Evolutionary conservation across 2,888 invertebrate species (phyloP).

Genomic region (Anoplius nigerrimus): DNA sequence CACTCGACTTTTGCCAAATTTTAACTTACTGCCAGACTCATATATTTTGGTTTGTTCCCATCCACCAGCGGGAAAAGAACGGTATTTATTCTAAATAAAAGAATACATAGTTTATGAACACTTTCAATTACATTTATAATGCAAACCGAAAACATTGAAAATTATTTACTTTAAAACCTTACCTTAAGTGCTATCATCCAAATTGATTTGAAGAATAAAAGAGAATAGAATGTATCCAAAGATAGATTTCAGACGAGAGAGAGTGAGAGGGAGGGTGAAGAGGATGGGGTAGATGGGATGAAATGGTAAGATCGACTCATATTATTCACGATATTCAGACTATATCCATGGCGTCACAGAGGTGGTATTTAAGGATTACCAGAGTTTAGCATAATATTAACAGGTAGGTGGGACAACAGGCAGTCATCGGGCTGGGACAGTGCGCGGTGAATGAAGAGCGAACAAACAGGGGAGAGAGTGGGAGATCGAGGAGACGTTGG

Average conservation of each 20-base stretch:
- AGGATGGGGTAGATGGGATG: slow-evolving; percentile 13
- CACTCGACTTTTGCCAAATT: too few species aligned
- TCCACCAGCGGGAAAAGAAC: too few species aligned
- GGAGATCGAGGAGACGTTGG: slow-evolving; percentile 3
- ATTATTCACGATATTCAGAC: slow-evolving; percentile 59
- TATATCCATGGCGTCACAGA: slow-evolving; percentile 50
- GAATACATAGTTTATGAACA: too few species aligned
- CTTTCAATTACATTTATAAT: too few species aligned
- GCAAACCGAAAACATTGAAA: too few species aligned
- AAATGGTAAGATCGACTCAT: slow-evolving; percentile 11
- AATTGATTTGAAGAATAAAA: too few species aligned
- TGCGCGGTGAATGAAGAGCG: background rate
- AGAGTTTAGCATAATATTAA: slow-evolving; percentile 72
- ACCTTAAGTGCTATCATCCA: too few species aligned
- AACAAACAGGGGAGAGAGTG: slow-evolving; percentile 2
- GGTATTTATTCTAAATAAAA: too few species aligned
- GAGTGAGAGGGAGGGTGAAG: background rate
- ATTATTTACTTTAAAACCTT: too few species aligned
- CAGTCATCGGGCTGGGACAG: background rate
- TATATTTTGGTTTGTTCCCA: too few species aligned
- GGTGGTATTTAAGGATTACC: slow-evolving; percentile 70
- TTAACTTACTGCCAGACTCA: too few species aligned
- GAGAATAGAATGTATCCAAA: background rate
- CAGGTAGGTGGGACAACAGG: slow-evolving; percentile 45
- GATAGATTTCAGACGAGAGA: background rate